Evolutionary conservation across 2,888 invertebrate genomes (phyloP).

Genomic region (Rhamphomyia laevipes): DNA sequence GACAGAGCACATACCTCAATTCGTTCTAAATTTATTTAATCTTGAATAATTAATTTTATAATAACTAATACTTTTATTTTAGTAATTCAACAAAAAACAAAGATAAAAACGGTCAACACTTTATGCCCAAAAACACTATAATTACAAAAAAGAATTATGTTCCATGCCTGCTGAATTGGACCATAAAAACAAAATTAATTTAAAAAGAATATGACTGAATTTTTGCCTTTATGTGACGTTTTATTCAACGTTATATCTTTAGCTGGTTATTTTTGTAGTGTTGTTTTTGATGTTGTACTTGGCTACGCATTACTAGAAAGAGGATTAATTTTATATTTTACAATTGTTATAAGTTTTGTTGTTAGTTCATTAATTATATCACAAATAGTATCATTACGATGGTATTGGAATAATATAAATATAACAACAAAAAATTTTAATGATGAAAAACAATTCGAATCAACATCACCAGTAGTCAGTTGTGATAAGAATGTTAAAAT

Average conservation of each 20-base stretch:
- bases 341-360: slow-evolving; percentile 57
- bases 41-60: too few species aligned
- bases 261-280: slow-evolving; percentile 82
- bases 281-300: slow-evolving; percentile 78
- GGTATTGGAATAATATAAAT: slow-evolving; percentile 46
- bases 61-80: too few species aligned
- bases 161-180: too few species aligned
- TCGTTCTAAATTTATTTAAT: too few species aligned
- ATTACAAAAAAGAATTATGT: too few species aligned
- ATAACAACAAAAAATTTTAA: slow-evolving; percentile 28
- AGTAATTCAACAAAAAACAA: too few species aligned
- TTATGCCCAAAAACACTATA: too few species aligned
- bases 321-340: slow-evolving; percentile 51
- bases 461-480: background rate
- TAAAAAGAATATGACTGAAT: slow-evolving; percentile 52
- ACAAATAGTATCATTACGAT: slow-evolving; percentile 62
- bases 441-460: slow-evolving; percentile 4
- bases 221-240: slow-evolving; percentile 82
- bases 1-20: too few species aligned
- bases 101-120: too few species aligned
- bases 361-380: slow-evolving; percentile 61
- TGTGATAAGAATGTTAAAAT: slow-evolving; percentile 7
- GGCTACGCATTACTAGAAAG: slow-evolving; percentile 69
- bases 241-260: slow-evolving; percentile 83
- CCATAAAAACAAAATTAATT: too few species aligned